A percentile compares a stretch with the other conserved stretches of the same genome.
phyloP scores from a whole-genome alignment of 2,797 vertebrate species.

The Ammospiza maritima region DNA sequence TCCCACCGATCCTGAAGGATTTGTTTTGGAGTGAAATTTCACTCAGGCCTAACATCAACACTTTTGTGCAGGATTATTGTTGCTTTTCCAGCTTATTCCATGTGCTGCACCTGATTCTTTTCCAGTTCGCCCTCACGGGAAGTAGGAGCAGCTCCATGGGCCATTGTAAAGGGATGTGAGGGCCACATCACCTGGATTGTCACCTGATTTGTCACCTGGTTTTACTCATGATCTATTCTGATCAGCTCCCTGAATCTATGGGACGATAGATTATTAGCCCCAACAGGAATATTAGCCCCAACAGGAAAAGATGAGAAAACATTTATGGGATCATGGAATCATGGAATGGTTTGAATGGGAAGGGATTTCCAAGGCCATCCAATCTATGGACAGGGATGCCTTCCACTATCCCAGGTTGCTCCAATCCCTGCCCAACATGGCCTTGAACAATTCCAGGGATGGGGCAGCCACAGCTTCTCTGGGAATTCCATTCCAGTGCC shows the following conservation, averaged over 20 bases:
- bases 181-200: not conserved
- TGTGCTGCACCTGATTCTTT: not conserved
- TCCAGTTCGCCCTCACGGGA: fast-evolving
- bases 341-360: not conserved
- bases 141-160: not conserved
- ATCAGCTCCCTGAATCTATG: not conserved
- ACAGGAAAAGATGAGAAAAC: not conserved
- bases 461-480: not conserved
- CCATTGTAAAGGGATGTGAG: not conserved
- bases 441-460: not conserved
- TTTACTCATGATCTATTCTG: not conserved
- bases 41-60: not conserved
- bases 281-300: not conserved
- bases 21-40: not conserved
- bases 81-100: not conserved
- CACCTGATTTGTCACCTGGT: not conserved
- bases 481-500: not conserved
- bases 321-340: not conserved
- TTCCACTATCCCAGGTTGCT: not conserved
- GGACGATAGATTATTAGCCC: not conserved
- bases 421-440: fast-evolving
- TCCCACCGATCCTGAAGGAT: not conserved
- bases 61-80: not conserved
- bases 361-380: not conserved
- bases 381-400: not conserved